phyloP scores from a whole-genome alignment of 2,888 invertebrate species.

The Ryuthela nishihirai region DNA sequence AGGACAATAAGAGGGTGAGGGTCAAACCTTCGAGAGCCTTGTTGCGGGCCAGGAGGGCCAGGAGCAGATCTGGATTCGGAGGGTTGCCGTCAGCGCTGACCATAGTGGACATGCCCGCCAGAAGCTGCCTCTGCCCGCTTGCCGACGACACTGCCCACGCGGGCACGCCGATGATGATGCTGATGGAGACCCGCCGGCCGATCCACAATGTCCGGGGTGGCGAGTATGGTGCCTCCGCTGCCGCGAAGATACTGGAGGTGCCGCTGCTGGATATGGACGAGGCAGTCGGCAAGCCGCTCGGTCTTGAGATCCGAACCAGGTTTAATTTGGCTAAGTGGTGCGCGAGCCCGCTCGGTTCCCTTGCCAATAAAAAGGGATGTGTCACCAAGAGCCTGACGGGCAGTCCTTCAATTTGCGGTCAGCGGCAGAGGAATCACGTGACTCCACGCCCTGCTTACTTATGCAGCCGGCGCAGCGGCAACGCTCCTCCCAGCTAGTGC shows the following conservation, averaged over 20 bases:
- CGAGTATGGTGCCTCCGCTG: background rate
- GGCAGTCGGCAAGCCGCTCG: background rate
- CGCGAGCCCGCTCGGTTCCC: constrained; percentile 8
- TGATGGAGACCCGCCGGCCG: constrained; percentile 12
- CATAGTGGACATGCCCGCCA: constrained; percentile 34
- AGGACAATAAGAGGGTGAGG: background rate
- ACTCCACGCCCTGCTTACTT: constrained; percentile 22
- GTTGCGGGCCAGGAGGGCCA: constrained; percentile 78
- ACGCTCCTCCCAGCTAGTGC: constrained; percentile 4
- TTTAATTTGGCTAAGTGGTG: constrained; percentile 38
- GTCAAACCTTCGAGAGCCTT: constrained; percentile 77
- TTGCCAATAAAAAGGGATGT: constrained; percentile 36
- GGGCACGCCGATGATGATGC: constrained; percentile 27
- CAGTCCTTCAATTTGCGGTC: constrained; percentile 31
- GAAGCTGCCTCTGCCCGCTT: background rate
- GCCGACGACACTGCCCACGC: constrained; percentile 18
- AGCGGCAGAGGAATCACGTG: background rate
- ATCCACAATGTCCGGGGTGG: constrained; percentile 10
- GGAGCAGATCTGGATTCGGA: constrained; percentile 68
- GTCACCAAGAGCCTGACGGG: constrained; percentile 30
- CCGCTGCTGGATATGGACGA: no score
- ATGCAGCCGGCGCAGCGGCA: constrained; percentile 20
- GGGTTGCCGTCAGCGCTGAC: constrained; percentile 32
- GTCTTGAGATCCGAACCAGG: constrained; percentile 3
- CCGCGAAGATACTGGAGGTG: no score